Evolutionary conservation across 2,797 vertebrate species (phyloP).

Genomic region (Gephyroberyx darwinii): DNA sequence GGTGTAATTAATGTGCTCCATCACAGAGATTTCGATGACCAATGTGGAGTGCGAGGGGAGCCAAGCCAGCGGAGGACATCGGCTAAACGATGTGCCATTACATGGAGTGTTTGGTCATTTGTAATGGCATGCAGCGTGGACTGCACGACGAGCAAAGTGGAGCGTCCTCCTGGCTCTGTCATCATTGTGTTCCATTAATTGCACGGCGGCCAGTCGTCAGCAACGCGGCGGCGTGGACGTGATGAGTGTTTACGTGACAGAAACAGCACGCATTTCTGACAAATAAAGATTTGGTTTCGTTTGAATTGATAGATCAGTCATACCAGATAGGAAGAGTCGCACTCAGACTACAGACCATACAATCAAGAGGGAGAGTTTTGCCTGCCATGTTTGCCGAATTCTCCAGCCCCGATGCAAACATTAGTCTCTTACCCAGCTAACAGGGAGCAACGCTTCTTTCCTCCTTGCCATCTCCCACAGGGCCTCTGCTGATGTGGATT

Average conservation of each 20-base stretch:
- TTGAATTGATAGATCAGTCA: not conserved
- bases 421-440: not conserved
- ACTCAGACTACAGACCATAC: too few relatives aligned
- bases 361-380: slow-evolving; percentile 31
- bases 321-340: slow-evolving; percentile 28
- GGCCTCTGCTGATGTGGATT: slow-evolving; percentile 35
- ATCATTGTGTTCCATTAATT: slow-evolving; percentile 75
- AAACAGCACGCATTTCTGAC: slow-evolving; percentile 39
- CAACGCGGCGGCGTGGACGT: slow-evolving; percentile 62
- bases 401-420: not conserved
- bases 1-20: slow-evolving; percentile 91
- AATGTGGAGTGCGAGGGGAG: slow-evolving; percentile 75
- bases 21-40: slow-evolving; percentile 84
- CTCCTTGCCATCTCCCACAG: slow-evolving; percentile 23
- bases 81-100: slow-evolving; percentile 80
- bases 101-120: slow-evolving; percentile 80
- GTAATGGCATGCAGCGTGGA: slow-evolving; percentile 67
- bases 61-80: slow-evolving; percentile 74
- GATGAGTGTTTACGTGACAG: slow-evolving; percentile 60
- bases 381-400: slow-evolving; percentile 13
- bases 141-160: slow-evolving; percentile 72
- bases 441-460: not conserved
- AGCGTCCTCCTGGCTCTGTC: slow-evolving; percentile 69
- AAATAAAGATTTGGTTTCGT: slow-evolving; percentile 15
- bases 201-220: slow-evolving; percentile 66